Evolutionary conservation across 2,888 invertebrate species (phyloP).

Genomic region (Protula sp.): DNA sequence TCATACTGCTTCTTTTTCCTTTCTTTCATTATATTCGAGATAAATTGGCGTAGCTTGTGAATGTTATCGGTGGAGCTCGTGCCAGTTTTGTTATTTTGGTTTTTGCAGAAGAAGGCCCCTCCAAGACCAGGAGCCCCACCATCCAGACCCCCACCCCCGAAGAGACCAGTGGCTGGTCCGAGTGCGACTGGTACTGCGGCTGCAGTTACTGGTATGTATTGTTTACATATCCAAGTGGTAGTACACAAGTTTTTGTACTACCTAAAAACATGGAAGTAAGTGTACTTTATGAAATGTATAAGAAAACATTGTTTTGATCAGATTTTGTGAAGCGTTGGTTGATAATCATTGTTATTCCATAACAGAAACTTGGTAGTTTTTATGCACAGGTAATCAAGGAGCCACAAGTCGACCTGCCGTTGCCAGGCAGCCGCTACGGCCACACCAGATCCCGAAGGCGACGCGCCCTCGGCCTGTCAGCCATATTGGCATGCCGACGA

Average conservation of each 20-base stretch:
- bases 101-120: background rate
- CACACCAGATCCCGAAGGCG: conserved; percentile 12
- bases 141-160: conserved; percentile 1
- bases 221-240: too few species aligned
- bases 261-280: background rate
- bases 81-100: too few species aligned
- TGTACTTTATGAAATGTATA: too few species aligned
- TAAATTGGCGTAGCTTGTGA: too few species aligned
- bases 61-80: too few species aligned
- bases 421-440: conserved; percentile 13
- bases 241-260: background rate
- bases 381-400: background rate
- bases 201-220: background rate
- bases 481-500: conserved; percentile 45
- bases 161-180: background rate
- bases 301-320: too few species aligned
- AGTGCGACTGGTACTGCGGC: too few species aligned
- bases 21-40: too few species aligned
- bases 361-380: background rate
- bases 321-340: too few species aligned
- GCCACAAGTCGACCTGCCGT: background rate
- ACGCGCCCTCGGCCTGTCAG: conserved; percentile 25
- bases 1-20: too few species aligned
- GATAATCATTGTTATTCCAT: too few species aligned
- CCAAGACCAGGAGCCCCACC: conserved; percentile 8